Evolutionary conservation across 2,888 invertebrate species (phyloP), one percentile per base, ranked within the genome.

Genomic region (Tenthredo scrophulariae): DNA sequence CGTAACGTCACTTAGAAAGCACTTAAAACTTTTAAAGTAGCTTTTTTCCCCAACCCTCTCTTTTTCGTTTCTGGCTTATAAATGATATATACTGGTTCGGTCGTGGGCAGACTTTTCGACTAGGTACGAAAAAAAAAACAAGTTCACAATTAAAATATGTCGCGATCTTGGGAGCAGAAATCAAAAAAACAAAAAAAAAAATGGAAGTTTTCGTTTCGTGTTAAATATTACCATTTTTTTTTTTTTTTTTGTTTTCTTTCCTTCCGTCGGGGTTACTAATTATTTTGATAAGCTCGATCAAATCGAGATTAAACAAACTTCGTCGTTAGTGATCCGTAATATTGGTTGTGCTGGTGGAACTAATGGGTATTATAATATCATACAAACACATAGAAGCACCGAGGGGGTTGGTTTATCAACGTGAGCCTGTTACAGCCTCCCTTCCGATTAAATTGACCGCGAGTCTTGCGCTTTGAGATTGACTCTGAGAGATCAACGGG

Each of bases 11-110:
- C 89, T 90, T 90, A 90, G 88, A 88, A 89, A 89, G 90, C 89
- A 89, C 90, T 91, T 91, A 89, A 89, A 91, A 91, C 90, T 88
- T 91, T 91, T 91, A 90, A 91, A 91, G 90, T 91, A 91, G 90
- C 89, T 89, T 88, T 87, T 88, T 88, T 33, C 86, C 84, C 84
- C 84, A 84, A 83, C 77, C 75, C 18, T n/a, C 13, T 43, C 46
- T 46, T 26, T 15, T 18, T 50, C 40, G 1, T 26, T 43, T 26
- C 80, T 40, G 62, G 89, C 88, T 90, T 89, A 88, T 90, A 89
- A 89, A 89, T 89, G 89, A 90, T 37, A 37, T 88, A 88, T 86
- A 88, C 85, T 87, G 88, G 85, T 85, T 85, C 65, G 84, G 72
- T 85, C 87, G 85, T 87, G 85, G 33, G 77, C 33, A 77, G 77